Base-by-base conservation (phyloP, 2,888 invertebrate genomes). In the Toxonevra muliebris region DNA sequence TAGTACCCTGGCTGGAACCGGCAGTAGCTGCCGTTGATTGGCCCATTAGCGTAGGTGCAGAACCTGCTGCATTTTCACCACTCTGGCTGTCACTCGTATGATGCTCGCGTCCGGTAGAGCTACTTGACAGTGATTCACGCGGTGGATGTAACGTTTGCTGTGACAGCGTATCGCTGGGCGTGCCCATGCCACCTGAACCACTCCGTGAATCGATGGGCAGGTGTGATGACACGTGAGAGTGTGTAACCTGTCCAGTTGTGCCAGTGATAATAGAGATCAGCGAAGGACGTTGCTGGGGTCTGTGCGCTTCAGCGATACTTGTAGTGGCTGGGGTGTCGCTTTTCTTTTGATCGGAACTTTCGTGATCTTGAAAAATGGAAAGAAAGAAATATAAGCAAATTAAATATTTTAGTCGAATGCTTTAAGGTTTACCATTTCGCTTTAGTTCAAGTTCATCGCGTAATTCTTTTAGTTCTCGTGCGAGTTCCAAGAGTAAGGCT, bases 361-460 rank as follows among this genome's bases (percentile, higher is more conserved):
- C 84, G 64, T 83, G 83, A 78, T 83, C 83, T 82, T 77, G 69
- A 66, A 70, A 75, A 42, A 43, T 53, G 59, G 13, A 20, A 41
- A 3, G 43, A 41, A 61, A n/a, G 17, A 59, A 17, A 42, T 30
- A 4, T 52, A 15, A 30, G 30, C 30, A 30, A 30, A 30, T 30
- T 30, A 30, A 30, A 30, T 7, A 30, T 30, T 30, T 30, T 30
- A 30, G 2, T 30, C 30, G 30, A 30, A 30, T 4, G 30, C 30
- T 30, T 30, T 30, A 7, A 30, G 30, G 30, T 7, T 76, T 77
- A 85, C 85, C 84, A 74, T 85, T 85, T 61, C 86, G 79, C 85
- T 90, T 87, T 81, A 91, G 88, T 86, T 94, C 94, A 62, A 96
- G 88, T 78, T 96, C 94, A 70, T 97, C 96, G 75, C 96, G 91